Percentiles rank a stretch among this genome's conserved stretches.
Conservation (phyloP, 2,113 vertebrate genomes). For the Daphoenositta chrysoptera region DNA sequence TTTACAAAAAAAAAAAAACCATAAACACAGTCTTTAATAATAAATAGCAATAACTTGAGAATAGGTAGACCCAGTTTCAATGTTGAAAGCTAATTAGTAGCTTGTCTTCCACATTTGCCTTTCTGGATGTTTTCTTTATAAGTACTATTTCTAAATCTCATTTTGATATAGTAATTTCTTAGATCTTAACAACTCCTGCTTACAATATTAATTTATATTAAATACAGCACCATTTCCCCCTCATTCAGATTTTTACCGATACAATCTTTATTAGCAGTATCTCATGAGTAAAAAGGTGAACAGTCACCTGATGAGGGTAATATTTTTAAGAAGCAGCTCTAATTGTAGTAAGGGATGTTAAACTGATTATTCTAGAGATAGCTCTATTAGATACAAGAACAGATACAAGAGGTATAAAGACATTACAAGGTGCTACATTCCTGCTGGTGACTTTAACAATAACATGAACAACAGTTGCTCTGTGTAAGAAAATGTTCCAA, state of each 20-base stretch:
- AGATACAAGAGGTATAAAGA: not conserved
- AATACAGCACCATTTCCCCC: not conserved
- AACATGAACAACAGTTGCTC: not conserved
- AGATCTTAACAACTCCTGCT: not conserved
- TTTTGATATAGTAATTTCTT: not conserved
- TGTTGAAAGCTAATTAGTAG: not conserved
- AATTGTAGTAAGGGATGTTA: not conserved
- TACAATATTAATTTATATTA: not conserved
- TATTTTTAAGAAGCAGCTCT: slow-evolving; percentile 10
- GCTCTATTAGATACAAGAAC: not conserved
- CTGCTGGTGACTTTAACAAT: not conserved
- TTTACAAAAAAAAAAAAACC: not conserved
- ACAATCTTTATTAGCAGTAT: not conserved
- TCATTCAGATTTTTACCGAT: not conserved
- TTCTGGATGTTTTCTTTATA: not conserved
- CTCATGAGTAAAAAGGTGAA: not conserved
- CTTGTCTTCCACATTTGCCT: not conserved
- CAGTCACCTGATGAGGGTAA: not conserved
- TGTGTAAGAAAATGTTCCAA: not conserved
- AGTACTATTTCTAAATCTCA: not conserved
- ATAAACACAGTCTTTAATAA: not conserved
- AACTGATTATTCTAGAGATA: slow-evolving; percentile 7
- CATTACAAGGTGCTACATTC: not conserved
- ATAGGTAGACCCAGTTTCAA: not conserved
- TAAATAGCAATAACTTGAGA: not conserved